Evolutionary conservation across 2,888 invertebrate species (phyloP).

Genomic region (Caenorhabditis sp.): DNA sequence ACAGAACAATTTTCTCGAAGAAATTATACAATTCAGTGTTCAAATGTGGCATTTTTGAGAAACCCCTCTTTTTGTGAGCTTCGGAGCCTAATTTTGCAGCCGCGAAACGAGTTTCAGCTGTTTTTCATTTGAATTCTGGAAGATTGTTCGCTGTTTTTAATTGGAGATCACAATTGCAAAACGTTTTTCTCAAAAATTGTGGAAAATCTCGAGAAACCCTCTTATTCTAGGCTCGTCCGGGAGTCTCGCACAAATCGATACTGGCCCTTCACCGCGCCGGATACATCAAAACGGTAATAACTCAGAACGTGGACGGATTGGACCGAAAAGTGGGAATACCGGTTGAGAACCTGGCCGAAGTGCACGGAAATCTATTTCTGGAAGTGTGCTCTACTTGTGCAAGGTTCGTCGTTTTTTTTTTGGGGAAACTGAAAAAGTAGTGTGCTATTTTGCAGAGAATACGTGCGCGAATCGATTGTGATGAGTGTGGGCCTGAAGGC

Average conservation of each 20-base stretch:
- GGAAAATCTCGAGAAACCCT: constrained; percentile 70
- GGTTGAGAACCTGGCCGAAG: constrained; percentile 88
- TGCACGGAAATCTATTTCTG: constrained; percentile 98
- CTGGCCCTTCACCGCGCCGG: constrained; percentile 41
- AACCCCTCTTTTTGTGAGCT: too few relatives aligned
- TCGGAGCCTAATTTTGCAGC: too few relatives aligned
- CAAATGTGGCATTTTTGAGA: too few relatives aligned
- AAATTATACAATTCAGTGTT: neutral
- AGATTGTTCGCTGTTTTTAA: constrained; percentile 84
- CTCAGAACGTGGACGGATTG: constrained; percentile 98
- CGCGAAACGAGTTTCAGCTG: too few relatives aligned
- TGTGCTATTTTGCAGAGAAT: constrained; percentile 84
- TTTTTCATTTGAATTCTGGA: too few relatives aligned
- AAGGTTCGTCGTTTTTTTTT: neutral
- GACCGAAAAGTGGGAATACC: constrained; percentile 92
- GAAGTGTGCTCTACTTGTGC: constrained; percentile 86
- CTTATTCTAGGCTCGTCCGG: constrained; percentile 14
- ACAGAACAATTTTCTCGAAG: neutral
- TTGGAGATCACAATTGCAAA: too few relatives aligned
- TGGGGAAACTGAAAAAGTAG: neutral
- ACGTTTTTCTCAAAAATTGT: constrained; percentile 84
- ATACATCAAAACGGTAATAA: constrained; percentile 83
- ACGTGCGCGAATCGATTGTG: constrained; percentile 85
- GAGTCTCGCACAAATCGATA: constrained; percentile 27
- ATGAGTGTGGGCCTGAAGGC: constrained; percentile 88